Base-by-base conservation (phyloP, 1,140 invertebrate genomes). In the Hylaeus anthracinus region DNA sequence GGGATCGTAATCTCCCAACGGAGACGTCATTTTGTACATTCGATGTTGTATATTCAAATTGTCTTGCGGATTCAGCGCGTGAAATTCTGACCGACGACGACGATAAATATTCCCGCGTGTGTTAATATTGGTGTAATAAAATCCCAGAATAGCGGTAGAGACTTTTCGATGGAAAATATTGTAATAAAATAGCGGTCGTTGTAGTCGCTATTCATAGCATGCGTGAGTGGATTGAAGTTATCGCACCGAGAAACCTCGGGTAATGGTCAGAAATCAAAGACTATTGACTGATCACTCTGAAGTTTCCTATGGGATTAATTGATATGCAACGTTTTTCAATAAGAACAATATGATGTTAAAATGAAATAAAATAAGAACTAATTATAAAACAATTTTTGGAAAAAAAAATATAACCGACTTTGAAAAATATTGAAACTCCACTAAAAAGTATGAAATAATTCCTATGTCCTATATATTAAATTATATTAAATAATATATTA, bases 11-110 rank as follows among this genome's bases (percentile, higher is more conserved):
- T 69, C n/a, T 66, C 63, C 37, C 48, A 51, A 41, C 55, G n/a
- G 71, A 14, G 45, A n/a, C 53, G 55, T 67, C 64, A 70, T 74
- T 41, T 56, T 66, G 69, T 66, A 79, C 63, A 85, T 74, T 79
- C 65, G 71, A 41, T 43, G 43, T 75, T 65, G 12, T 55, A 48
- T 14, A 71, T 70, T 70, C 43, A 71, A 70, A 61, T 61, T 60
- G 12, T 26, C 43, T 8, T 41, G 63, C 37, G 37, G 60, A 39
- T 41, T 41, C 26, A 63, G 8, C 37, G 9, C 26, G 60, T 26
- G 64, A 26, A 48, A 48, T 66, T 66, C 64, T 45, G 8, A 1
- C 61, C 14, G 26, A 1, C 26, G 58, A 3, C 58, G 64, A 43
- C 43, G 43, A 66, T 66, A 66, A 66, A 48, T 66, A 66, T 26